These are phyloP conservation scores for Paedocypris micromegethes DNA, from an alignment of 2,797 vertebrate genomes.

Conservation along the genomic window DNA sequence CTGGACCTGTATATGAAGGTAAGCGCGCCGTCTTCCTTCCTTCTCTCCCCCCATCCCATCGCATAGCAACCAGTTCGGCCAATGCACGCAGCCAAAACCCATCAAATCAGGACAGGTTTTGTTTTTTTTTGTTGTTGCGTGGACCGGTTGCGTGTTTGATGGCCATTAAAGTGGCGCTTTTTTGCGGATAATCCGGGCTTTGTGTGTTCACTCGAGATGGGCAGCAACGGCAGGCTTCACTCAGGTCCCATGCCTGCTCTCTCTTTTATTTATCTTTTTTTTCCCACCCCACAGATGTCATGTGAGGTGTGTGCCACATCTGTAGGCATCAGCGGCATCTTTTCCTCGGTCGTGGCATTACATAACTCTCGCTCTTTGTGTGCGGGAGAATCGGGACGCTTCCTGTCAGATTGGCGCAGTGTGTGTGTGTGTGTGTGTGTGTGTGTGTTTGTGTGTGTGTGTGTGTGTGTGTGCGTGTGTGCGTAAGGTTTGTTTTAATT, in stretches of 20 bases:
- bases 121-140: too few species aligned
- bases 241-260: conserved; percentile 3
- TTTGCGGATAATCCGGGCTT: conserved; percentile 6
- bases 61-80: conserved; percentile 39
- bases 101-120: conserved; percentile 31
- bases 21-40: conserved; percentile 17
- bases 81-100: conserved; percentile 26
- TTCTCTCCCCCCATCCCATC: conserved; percentile 16
- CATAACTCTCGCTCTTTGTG: conserved; percentile 23
- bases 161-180: too few species aligned
- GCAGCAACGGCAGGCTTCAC: background rate
- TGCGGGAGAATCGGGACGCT: background rate
- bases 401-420: background rate
- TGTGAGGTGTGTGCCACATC: conserved; percentile 3
- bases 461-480: conserved; percentile 5
- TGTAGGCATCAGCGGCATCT: background rate
- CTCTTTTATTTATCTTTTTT: conserved; percentile 13
- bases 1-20: conserved; percentile 47
- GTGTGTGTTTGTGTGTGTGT: conserved; percentile 4
- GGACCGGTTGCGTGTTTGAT: background rate
- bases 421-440: conserved; percentile 9
- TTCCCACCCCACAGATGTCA: conserved; percentile 13
- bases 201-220: too few species aligned
- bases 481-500: conserved; percentile 28
- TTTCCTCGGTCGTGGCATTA: conserved; percentile 31